phyloP scores from a whole-genome alignment of 2,888 invertebrate species.

The Philonicus albiceps region DNA sequence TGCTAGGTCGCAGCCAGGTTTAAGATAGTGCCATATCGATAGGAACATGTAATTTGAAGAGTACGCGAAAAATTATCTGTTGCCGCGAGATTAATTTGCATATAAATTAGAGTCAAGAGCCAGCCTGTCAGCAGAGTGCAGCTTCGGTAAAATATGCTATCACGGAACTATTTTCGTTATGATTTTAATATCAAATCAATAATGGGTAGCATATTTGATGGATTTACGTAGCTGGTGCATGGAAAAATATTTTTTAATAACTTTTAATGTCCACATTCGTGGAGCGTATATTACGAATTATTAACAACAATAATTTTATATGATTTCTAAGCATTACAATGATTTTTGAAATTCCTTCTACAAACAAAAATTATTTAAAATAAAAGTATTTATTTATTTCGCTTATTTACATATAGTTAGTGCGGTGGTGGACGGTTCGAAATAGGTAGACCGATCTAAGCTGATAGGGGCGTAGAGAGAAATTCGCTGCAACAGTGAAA shows the following conservation, averaged over 20 bases:
- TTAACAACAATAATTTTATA: neutral
- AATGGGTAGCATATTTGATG: neutral
- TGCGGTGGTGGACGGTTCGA: too few relatives aligned
- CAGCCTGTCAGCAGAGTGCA: neutral
- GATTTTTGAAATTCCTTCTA: neutral
- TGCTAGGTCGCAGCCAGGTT: neutral
- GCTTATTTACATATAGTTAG: too few relatives aligned
- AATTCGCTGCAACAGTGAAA: too few relatives aligned
- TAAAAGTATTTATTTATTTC: too few relatives aligned
- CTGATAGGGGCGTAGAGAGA: too few relatives aligned
- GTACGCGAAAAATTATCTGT: conserved; percentile 10
- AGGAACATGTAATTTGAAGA: neutral
- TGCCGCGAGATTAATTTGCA: conserved; percentile 13
- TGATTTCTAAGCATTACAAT: neutral
- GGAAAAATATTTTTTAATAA: neutral
- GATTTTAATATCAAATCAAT: neutral
- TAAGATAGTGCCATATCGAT: neutral
- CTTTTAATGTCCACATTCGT: neutral
- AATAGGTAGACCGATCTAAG: too few relatives aligned
- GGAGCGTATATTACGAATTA: neutral
- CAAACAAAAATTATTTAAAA: too few relatives aligned
- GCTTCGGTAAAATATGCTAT: neutral
- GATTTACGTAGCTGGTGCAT: neutral
- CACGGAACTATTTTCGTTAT: neutral
- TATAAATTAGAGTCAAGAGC: conserved; percentile 23